These are phyloP conservation scores for Acanthurus leucopareius DNA, from an alignment of 2,797 vertebrate species.

Conservation along the genomic window DNA sequence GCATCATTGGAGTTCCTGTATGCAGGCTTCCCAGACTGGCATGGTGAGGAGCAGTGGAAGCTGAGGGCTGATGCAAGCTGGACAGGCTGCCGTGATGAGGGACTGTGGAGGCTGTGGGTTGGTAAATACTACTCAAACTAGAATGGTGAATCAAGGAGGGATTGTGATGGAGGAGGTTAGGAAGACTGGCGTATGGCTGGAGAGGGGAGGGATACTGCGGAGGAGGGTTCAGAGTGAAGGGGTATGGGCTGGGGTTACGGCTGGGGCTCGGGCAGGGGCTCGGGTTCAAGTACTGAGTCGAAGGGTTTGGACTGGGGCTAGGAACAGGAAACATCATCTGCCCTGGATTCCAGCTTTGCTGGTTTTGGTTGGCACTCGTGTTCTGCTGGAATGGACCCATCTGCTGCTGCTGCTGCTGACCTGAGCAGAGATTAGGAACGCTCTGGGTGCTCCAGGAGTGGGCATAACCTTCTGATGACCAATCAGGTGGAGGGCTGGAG, in stretches of 20 bases:
- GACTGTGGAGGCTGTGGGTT: slow-evolving; percentile 3
- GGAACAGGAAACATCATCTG: slow-evolving; percentile 21
- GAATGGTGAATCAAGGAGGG: slow-evolving; percentile 42
- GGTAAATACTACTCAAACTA: slow-evolving; percentile 57
- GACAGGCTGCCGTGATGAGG: slow-evolving; percentile 43
- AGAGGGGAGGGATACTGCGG: slow-evolving; percentile 20
- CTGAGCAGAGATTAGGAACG: slow-evolving; percentile 87
- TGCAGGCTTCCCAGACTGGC: slow-evolving; percentile 25
- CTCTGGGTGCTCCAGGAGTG: slow-evolving; percentile 91
- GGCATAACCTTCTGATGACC: slow-evolving; percentile 79
- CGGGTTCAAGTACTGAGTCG: slow-evolving; percentile 33
- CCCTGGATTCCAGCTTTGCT: slow-evolving; percentile 44
- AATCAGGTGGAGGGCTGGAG: slow-evolving; percentile 84
- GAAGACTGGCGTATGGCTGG: slow-evolving; percentile 55
- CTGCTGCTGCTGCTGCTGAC: slow-evolving; percentile 27
- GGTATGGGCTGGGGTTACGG: slow-evolving; percentile 28
- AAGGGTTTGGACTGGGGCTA: slow-evolving; percentile 12
- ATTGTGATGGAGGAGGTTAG: slow-evolving; percentile 53
- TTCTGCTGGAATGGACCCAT: slow-evolving; percentile 27
- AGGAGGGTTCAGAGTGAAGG: slow-evolving; percentile 6
- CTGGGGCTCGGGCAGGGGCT: slow-evolving; percentile 39
- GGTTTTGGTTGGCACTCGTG: slow-evolving; percentile 29
- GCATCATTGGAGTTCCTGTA: slow-evolving; percentile 44
- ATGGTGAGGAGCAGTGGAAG: slow-evolving; percentile 31
- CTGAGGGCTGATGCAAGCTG: slow-evolving; percentile 43